phyloP scores from a whole-genome alignment of 2,888 invertebrate species.

The Boloria euphrosyne region DNA sequence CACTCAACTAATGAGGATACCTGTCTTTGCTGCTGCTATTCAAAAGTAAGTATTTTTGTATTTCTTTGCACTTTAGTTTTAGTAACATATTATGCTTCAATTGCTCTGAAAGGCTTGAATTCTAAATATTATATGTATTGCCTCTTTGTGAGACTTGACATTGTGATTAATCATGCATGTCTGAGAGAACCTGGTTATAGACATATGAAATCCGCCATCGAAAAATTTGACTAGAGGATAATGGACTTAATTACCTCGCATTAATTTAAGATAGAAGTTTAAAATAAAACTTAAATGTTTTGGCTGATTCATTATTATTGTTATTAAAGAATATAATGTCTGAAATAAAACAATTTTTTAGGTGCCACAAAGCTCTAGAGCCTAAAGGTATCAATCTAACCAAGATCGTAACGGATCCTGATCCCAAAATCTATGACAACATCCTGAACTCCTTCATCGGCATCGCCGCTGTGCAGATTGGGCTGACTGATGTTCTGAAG shows the following conservation, averaged over 20 bases:
- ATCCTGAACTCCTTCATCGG: slow-evolving; percentile 88
- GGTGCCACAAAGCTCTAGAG: slow-evolving; percentile 83
- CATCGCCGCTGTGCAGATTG: slow-evolving; percentile 86
- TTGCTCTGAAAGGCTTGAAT: no score
- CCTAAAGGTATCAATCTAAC: slow-evolving; percentile 85
- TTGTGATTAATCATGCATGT: no score
- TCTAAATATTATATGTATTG: no score
- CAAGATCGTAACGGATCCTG: slow-evolving; percentile 82
- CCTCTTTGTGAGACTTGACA: no score
- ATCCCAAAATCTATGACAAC: slow-evolving; percentile 85
- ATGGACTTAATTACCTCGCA: no score
- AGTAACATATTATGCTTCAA: no score
- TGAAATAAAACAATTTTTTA: slow-evolving; percentile 41
- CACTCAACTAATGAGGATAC: slow-evolving; percentile 86
- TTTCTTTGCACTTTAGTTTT: not conserved
- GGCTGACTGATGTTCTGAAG: slow-evolving; percentile 79
- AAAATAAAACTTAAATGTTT: no score
- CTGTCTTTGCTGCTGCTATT: slow-evolving; percentile 88
- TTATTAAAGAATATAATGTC: not conserved
- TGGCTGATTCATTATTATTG: no score
- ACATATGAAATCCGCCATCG: not conserved
- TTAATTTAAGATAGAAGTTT: no score
- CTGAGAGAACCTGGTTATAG: no score
- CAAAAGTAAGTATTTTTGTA: slow-evolving; percentile 65
- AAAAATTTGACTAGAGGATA: no score